phyloP scores from a whole-genome alignment of 2,888 invertebrate species.

The Cephus nigrinus region DNA sequence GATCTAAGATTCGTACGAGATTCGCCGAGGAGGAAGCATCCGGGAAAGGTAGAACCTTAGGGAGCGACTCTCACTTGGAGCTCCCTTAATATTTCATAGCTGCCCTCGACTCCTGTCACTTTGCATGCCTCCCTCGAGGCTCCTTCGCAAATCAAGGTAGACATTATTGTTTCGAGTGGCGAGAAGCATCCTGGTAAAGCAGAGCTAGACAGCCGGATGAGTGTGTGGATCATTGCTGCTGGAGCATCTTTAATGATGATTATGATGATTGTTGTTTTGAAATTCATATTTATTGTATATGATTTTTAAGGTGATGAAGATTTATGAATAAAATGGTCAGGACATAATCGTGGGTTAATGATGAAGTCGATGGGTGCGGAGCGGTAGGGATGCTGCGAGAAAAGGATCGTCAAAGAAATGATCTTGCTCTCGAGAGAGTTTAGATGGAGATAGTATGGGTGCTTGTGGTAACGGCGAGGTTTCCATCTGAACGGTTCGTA shows the following conservation, averaged over 20 bases:
- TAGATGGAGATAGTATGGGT: background rate
- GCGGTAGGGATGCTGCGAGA: background rate
- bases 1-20: background rate
- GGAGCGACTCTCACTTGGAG: constrained; percentile 33
- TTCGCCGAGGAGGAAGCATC: background rate
- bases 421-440: background rate
- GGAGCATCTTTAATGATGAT: background rate
- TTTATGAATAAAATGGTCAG: background rate
- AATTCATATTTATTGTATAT: background rate
- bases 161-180: constrained; percentile 1
- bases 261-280: background rate
- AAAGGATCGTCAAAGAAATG: background rate
- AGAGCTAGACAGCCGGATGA: background rate
- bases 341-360: background rate
- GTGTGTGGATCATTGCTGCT: background rate
- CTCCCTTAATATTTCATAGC: constrained; percentile 42
- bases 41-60: constrained; percentile 20
- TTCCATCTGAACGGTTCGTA: constrained; percentile 10
- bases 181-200: background rate
- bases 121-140: constrained; percentile 12
- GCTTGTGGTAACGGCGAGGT: background rate
- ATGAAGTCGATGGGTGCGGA: background rate
- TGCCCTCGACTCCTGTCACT: constrained; percentile 20
- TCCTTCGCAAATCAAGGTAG: constrained; percentile 15
- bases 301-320: background rate